phyloP scores from a whole-genome alignment of 2,113 vertebrate genomes.

The Podarcis raffonei region DNA sequence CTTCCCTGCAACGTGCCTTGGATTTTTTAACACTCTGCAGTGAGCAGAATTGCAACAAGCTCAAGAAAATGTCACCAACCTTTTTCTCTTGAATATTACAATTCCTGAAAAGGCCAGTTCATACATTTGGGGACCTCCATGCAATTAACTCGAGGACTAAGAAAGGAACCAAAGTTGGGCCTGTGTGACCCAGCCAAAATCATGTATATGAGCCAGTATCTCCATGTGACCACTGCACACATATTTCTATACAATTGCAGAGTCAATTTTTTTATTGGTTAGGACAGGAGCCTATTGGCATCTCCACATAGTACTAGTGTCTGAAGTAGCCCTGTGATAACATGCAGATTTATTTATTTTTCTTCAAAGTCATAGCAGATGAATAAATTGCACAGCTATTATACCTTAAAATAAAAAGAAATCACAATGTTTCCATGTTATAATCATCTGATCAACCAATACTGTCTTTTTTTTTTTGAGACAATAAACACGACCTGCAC shows the following conservation, averaged over 20 bases:
- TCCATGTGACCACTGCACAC: not conserved
- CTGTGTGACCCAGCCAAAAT: not conserved
- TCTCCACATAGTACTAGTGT: not conserved
- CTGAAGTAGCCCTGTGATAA: constrained; percentile 9
- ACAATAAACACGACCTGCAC: constrained; percentile 1
- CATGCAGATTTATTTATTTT: constrained; percentile 49
- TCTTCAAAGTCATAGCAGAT: constrained; percentile 56
- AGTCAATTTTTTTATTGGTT: not conserved
- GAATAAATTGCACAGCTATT: constrained; percentile 52
- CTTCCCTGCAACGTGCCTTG: not conserved
- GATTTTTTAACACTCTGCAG: not conserved
- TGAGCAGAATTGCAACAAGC: constrained; percentile 25
- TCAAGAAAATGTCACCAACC: constrained; percentile 53
- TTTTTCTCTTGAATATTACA: constrained; percentile 56
- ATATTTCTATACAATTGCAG: not conserved
- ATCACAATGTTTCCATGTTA: not conserved
- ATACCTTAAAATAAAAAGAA: constrained; percentile 53
- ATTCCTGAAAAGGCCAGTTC: not conserved
- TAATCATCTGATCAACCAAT: constrained; percentile 51
- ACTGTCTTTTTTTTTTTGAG: constrained; percentile 12
- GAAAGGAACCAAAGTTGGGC: not conserved
- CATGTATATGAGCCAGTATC: not conserved
- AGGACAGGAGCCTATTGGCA: not conserved
- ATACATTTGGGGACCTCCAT: not conserved
- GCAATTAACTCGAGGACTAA: not conserved